Percentiles rank a stretch among this genome's conserved stretches.
Conservation (phyloP, 2,888 invertebrate species). For the Nematopogon swammerdamellus region DNA sequence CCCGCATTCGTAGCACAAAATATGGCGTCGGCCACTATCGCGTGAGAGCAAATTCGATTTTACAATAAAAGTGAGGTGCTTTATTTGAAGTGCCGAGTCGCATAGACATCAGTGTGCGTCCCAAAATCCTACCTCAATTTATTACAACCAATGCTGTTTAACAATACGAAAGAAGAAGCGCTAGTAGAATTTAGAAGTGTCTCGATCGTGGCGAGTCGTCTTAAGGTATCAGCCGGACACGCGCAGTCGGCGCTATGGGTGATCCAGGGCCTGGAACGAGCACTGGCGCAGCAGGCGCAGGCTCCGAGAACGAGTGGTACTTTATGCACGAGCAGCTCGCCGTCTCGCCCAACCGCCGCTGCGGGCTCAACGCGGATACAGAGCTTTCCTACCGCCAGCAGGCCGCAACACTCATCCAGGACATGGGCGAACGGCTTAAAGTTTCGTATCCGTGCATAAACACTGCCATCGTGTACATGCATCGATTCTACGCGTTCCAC, state of each 20-base stretch:
- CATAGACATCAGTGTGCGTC: neutral
- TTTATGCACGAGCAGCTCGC: constrained; percentile 90
- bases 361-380: constrained; percentile 90
- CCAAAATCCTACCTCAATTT: neutral
- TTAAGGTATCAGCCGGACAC: constrained; percentile 16
- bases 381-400: constrained; percentile 95
- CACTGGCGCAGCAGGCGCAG: constrained; percentile 62
- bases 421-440: constrained; percentile 96
- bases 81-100: neutral
- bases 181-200: neutral
- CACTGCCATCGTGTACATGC: constrained; percentile 99
- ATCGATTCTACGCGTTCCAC: constrained; percentile 98
- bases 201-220: neutral
- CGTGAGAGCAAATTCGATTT: neutral
- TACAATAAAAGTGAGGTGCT: neutral
- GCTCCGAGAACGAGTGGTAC: constrained; percentile 68
- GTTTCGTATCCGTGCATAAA: constrained; percentile 99
- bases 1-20: neutral
- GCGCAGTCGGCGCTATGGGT: constrained; percentile 68
- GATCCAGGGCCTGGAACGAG: constrained; percentile 27
- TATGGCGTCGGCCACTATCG: neutral
- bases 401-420: constrained; percentile 97
- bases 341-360: constrained; percentile 87
- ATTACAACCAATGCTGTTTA: constrained; percentile 2
- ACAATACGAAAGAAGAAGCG: constrained; percentile 7